A percentile compares a stretch with the other conserved stretches of the same genome.
Conservation (phyloP, 1,140 invertebrate species). For the Stratiolaelaps scimitus region DNA sequence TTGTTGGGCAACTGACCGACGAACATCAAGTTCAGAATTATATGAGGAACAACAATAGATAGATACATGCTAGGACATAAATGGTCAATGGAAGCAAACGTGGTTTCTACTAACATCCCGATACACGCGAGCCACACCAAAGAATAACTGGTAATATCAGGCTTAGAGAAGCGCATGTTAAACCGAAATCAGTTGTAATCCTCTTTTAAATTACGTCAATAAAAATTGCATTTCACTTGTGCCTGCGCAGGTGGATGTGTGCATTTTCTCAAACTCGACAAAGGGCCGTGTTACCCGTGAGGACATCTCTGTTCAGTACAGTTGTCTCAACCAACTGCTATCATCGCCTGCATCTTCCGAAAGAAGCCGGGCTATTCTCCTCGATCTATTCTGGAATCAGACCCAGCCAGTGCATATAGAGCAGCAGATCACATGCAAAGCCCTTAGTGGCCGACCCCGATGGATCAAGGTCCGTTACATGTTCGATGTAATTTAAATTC, state of each 20-base stretch:
- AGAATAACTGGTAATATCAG: too few species aligned
- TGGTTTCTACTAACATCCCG: too few species aligned
- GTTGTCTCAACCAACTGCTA: neutral
- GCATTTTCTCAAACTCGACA: slow-evolving; percentile 5
- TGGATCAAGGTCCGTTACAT: neutral
- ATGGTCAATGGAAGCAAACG: too few species aligned
- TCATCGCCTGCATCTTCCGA: neutral
- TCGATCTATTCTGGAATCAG: slow-evolving; percentile 25
- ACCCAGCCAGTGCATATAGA: slow-evolving; percentile 2
- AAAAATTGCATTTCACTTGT: neutral
- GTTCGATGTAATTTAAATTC: too few species aligned
- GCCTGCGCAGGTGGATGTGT: neutral
- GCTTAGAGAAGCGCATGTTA: too few species aligned
- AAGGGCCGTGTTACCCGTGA: slow-evolving; percentile 5
- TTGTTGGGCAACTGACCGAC: too few species aligned
- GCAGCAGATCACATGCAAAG: slow-evolving; percentile 17
- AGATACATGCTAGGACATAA: too few species aligned
- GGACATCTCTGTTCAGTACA: slow-evolving; percentile 12
- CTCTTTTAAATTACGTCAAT: too few species aligned
- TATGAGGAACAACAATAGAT: too few species aligned
- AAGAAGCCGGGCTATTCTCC: neutral
- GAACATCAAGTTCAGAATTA: too few species aligned
- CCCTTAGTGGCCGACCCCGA: slow-evolving; percentile 3
- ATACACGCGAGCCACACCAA: too few species aligned
- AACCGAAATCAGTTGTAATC: too few species aligned